Conservation (phyloP, 1,140 invertebrate species). For the Drosophila kanapiae region DNA sequence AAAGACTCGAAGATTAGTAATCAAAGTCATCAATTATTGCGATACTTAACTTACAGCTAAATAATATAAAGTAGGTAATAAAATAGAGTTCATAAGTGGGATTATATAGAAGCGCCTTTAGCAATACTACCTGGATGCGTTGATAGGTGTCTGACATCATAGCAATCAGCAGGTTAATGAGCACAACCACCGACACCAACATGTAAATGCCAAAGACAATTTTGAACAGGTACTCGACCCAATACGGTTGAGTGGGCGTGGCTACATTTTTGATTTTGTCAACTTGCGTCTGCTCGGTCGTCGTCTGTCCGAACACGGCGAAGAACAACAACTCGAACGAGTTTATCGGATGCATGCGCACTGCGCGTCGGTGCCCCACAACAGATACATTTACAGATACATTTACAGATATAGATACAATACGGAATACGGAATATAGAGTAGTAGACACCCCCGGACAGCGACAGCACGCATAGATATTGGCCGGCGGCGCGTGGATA, state of each 20-base stretch:
- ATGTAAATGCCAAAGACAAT: constrained; percentile 96
- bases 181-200: constrained; percentile 98
- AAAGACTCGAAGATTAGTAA: constrained; percentile 57
- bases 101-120: constrained; percentile 62
- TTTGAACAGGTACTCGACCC: constrained; percentile 93
- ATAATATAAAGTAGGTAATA: constrained; percentile 14
- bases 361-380: constrained; percentile 89
- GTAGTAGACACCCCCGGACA: constrained; percentile 77
- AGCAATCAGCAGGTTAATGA: constrained; percentile 99
- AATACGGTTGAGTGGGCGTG: constrained; percentile 88
- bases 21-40: background rate
- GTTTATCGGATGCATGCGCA: constrained; percentile 94
- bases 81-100: constrained; percentile 13
- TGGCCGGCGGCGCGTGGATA: constrained; percentile 38
- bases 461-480: constrained; percentile 47
- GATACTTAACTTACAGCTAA: constrained; percentile 63
- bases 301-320: constrained; percentile 98
- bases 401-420: constrained; percentile 65
- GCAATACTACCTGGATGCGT: constrained; percentile 93
- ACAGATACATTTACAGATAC: constrained; percentile 22
- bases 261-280: constrained; percentile 85
- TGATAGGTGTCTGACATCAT: constrained; percentile 99
- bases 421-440: background rate
- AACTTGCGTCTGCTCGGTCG: constrained; percentile 91
- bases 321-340: constrained; percentile 99